Conservation (phyloP, 2,888 invertebrate species). For the Geophilus truncorum region DNA sequence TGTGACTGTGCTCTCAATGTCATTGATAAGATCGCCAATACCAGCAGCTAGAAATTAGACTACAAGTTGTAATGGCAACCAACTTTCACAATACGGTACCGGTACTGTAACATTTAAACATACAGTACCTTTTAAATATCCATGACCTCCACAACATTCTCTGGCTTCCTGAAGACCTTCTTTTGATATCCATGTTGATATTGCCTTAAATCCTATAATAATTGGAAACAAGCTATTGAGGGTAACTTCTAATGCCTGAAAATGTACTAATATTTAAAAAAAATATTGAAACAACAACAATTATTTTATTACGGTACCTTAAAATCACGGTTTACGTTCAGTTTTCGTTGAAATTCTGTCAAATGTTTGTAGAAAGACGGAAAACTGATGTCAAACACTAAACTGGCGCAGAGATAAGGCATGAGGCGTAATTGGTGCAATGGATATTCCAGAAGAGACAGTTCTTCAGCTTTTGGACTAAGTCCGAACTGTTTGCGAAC, state of each 20-base stretch:
- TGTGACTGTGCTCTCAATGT: slow-evolving; percentile 84
- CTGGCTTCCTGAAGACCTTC: background rate
- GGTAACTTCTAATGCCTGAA: background rate
- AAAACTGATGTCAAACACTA: background rate
- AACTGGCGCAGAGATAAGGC: background rate
- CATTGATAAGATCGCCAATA: slow-evolving; percentile 74
- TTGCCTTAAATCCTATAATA: background rate
- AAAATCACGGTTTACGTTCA: too few relatives aligned
- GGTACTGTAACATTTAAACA: too few relatives aligned
- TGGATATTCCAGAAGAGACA: slow-evolving; percentile 81
- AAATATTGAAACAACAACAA: background rate
- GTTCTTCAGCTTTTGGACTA: slow-evolving; percentile 59
- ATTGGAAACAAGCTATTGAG: background rate
- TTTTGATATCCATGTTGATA: background rate
- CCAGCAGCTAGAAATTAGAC: slow-evolving; percentile 69
- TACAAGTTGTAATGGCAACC: too few relatives aligned
- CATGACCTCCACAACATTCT: background rate
- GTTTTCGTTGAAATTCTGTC: background rate
- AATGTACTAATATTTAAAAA: too few relatives aligned
- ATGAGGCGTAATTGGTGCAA: background rate
- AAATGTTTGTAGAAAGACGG: too few relatives aligned
- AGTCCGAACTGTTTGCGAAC: slow-evolving; percentile 84
- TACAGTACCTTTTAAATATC: background rate
- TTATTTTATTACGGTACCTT: too few relatives aligned
- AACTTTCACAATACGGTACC: too few relatives aligned